Base-by-base conservation (phyloP, 2,113 vertebrate genomes). In the Takifugu flavidus region DNA sequence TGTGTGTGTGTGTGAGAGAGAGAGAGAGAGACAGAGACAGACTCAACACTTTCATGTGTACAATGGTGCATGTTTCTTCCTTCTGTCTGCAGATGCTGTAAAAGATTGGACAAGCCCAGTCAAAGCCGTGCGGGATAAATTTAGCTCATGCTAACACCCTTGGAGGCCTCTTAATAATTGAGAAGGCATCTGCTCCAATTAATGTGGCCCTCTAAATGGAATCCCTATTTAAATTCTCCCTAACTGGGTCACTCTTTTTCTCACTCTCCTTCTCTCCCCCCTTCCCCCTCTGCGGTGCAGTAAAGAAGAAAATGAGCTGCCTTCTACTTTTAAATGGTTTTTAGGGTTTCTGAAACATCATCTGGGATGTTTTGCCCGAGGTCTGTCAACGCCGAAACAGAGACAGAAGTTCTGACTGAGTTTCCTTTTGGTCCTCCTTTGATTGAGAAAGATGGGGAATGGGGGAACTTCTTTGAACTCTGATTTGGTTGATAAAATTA, bases 121-220 rank as follows among this genome's bases (percentile, higher is more conserved):
- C 80, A 84, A 84, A 85, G 83, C 78, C 71, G 49, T 82, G 79
- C 50, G 66, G 86, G 83, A 80, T 91, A 88, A 87, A 90, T 90
- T 90, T 90, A 89, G 89, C 86, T 86, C 83, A 67, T 82, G 85
- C 82, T 81, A 79, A 86, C 87, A 86, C 79, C 85, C 89, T 89
- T 84, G 79, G 89, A 83, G 81, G 87, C 86, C 87, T 86, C 85
- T 92, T 91, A 92, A 92, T 92, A 92, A 92, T 92, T 92, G 89
- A 92, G 86, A 89, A 90, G 89, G 90, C 87, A 91, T 92, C 90
- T 92, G 91, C 91, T 91, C 89, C 89, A 92, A 92, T 92, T 92
- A 92, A 91, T 90, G 82, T 88, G 86, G 83, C 86, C 89, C 87
- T 92, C 86, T 88, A 91, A 90, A 90, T 92, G 86, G 89, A 92